Evolutionary conservation across 2,888 invertebrate genomes (phyloP), one percentile per base, ranked within the genome.

Genomic region (Sturmia bella): DNA sequence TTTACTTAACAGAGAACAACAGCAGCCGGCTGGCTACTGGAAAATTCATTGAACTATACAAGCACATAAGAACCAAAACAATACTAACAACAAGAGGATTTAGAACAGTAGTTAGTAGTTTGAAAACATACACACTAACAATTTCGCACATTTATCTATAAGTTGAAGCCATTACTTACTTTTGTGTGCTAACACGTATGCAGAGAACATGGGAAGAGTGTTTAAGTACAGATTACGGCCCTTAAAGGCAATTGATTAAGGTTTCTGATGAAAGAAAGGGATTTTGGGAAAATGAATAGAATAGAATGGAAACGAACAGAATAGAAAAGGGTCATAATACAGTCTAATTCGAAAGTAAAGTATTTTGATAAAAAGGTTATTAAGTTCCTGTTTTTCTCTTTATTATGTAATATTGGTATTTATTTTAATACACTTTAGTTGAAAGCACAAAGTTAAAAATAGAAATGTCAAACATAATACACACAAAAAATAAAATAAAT

Each of bases 191-290:
- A 41, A 32, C 19, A 32, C 41, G 43, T 15, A 27, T 6, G 32
- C 50, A 72, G 21, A 9, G 37, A 50, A 11, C n/a, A 50, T 1
- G 63, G 45, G 13, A 48, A 48, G 27, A 37, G 32, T 64, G 50
- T 57, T 63, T 43, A 69, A 50, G 74, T 57, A 64, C 32, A 69
- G 59, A 70, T 64, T 76, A 59, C 27, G 70, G 57, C 45, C 45
- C 61, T 76, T 37, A 48, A 56, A 61, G 64, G 66, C 76, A 76
- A 80, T 76, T 80, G 76, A 72, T 80, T 76, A 76, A 72, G 66
- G 54, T 48, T 68, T 66, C 27, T 57, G 70, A 75, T 72, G 70
- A 72, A 76, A 72, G 76, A 37, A 75, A 63, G 54, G 76, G 72
- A 48, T 72, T 80, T 76, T 72, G 15, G 15, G 24, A n/a, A 61